phyloP scores from a whole-genome alignment of 2,113 vertebrate genomes.

The Mobula birostris region DNA sequence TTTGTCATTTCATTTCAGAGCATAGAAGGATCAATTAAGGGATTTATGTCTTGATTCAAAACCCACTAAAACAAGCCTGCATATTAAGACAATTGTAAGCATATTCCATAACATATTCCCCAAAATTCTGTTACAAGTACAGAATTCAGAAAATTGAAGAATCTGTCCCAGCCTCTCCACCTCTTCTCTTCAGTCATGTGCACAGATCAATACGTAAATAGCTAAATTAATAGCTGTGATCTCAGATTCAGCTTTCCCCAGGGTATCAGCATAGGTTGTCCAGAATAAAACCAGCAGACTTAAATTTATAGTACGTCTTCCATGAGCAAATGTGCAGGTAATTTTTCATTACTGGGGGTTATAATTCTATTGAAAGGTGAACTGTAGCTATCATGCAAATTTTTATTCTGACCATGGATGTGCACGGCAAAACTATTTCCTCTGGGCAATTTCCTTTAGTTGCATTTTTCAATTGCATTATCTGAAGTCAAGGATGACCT shows the following conservation, averaged over 20 bases:
- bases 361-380: not conserved
- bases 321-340: not conserved
- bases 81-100: not conserved
- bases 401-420: not conserved
- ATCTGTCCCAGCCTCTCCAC: not conserved
- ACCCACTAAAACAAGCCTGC: not conserved
- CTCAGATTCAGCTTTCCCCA: not conserved
- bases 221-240: not conserved
- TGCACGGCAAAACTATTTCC: not conserved
- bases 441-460: not conserved
- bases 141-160: not conserved
- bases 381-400: not conserved
- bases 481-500: not conserved
- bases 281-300: not conserved
- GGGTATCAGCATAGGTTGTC: not conserved
- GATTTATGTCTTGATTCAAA: not conserved
- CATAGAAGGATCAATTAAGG: not conserved
- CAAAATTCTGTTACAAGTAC: not conserved
- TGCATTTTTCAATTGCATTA: not conserved
- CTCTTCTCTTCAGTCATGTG: not conserved
- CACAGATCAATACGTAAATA: not conserved
- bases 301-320: not conserved
- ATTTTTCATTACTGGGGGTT: not conserved
- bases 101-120: not conserved
- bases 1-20: not conserved